phyloP scores from a whole-genome alignment of 2,113 vertebrate genomes.

The Nycticebus coucang region DNA sequence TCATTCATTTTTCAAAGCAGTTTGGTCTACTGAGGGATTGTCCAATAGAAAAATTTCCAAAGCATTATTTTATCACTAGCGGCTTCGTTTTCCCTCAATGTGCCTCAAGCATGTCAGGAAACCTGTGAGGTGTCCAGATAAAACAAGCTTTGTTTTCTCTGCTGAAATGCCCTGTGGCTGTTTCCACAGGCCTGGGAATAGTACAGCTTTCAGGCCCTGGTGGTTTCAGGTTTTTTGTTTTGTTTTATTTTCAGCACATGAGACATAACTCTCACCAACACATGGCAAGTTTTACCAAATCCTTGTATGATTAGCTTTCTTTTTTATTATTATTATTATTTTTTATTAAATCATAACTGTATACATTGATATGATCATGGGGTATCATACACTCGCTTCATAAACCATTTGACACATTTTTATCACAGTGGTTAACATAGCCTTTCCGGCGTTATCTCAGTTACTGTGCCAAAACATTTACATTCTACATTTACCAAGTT shows the following conservation, averaged over 20 bases:
- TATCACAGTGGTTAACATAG: too few relatives aligned
- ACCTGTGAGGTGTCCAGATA: not conserved
- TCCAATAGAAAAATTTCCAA: not conserved
- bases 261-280: not conserved
- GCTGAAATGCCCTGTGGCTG: slow-evolving; percentile 27
- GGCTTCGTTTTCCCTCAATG: not conserved
- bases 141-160: slow-evolving; percentile 60
- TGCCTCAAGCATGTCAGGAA: slow-evolving; percentile 42
- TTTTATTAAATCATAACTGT: too few relatives aligned
- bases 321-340: too few relatives aligned
- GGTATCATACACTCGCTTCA: too few relatives aligned
- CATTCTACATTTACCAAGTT: too few relatives aligned
- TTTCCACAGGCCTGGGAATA: not conserved
- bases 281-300: not conserved
- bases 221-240: not conserved
- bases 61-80: slow-evolving; percentile 45
- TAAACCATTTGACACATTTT: too few relatives aligned
- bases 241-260: not conserved
- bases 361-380: too few relatives aligned
- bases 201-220: slow-evolving; percentile 8
- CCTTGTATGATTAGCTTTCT: not conserved
- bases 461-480: too few relatives aligned
- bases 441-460: too few relatives aligned
- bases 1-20: slow-evolving; percentile 54
- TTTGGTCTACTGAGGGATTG: not conserved